Evolutionary conservation across 2,113 vertebrate species (phyloP), one percentile per base, ranked within the genome.

Genomic region (Jaculus jaculus): DNA sequence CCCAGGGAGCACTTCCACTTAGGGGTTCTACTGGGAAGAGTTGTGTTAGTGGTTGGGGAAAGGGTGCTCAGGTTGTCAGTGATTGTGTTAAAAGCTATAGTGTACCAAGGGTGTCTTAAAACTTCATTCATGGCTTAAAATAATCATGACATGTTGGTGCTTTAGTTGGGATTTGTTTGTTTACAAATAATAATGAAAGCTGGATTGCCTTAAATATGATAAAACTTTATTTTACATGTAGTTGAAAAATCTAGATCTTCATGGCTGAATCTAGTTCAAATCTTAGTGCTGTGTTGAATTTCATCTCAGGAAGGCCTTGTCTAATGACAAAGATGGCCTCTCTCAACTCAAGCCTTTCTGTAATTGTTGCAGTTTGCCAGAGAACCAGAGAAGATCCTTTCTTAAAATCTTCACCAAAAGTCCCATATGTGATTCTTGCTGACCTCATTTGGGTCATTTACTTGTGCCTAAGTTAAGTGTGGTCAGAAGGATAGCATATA

Each of bases 81-180:
- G 69, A 93, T 80, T 42, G 28, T 91, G 32, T 69, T 95, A 89
- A 94, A 89, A 93, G 82, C 94, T 94, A n/a, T 71, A 12, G 34
- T 87, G n/a, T 11, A 80, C 32, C 60, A 80, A 87, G 58, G 72
- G 88, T 93, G 54, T 69, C 82, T 95, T 90, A 26, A 86, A 18
- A 37, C 90, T 93, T 94, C 61, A 94, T 71, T 92, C 61, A 80
- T 77, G 28, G 32, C 78, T 65, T 79, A 91, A 94, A 74, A 34
- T 73, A 93, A 87, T 90, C 15, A 69, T 81, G 87, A 73, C 74
- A 91, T 89, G 15, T 90, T 92, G 37, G 21, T 85, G 68, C 68
- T 66, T 90, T 61, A 79, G 78, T 88, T 17, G 85, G 61, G 78
- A 93, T 47, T 84, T 37, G 61, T 54, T 94, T 95, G 89, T 26